Percentiles rank a stretch among this genome's conserved stretches.
Conservation (phyloP, 2,113 vertebrate genomes). For the Xenopus laevis region DNA sequence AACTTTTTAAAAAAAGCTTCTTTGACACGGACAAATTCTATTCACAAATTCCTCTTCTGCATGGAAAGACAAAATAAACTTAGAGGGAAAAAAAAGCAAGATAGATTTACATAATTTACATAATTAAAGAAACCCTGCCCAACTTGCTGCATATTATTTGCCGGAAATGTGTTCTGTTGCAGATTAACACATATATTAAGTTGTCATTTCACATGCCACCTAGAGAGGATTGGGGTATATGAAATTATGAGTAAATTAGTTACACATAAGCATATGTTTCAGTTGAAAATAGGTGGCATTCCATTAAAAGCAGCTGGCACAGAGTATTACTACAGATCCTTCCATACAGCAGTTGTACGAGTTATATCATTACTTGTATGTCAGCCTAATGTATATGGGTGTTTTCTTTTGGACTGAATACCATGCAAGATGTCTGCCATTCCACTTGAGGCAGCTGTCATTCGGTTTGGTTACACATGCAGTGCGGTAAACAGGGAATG, state of each 20-base stretch:
- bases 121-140: no score
- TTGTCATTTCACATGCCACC: slow-evolving; percentile 12
- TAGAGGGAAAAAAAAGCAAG: no score
- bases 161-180: neutral
- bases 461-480: neutral
- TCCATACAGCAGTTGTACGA: neutral
- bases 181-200: slow-evolving; percentile 22
- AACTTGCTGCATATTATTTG: neutral
- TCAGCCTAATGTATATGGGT: slow-evolving; percentile 21
- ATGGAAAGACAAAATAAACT: no score
- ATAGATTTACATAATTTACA: no score
- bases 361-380: slow-evolving; percentile 9
- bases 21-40: no score
- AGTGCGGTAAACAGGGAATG: neutral
- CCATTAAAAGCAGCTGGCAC: slow-evolving; percentile 22
- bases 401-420: slow-evolving; percentile 17
- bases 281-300: slow-evolving; percentile 16
- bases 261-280: slow-evolving; percentile 11
- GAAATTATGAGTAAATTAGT: neutral
- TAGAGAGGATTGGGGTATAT: neutral
- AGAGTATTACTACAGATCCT: slow-evolving; percentile 13
- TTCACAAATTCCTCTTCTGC: no score
- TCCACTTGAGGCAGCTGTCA: slow-evolving; percentile 23
- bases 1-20: no score
- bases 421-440: slow-evolving; percentile 35